Percentiles rank a stretch among this genome's conserved stretches.
Conservation (phyloP, 1,140 invertebrate species). For the Temnothorax longispinosus region DNA sequence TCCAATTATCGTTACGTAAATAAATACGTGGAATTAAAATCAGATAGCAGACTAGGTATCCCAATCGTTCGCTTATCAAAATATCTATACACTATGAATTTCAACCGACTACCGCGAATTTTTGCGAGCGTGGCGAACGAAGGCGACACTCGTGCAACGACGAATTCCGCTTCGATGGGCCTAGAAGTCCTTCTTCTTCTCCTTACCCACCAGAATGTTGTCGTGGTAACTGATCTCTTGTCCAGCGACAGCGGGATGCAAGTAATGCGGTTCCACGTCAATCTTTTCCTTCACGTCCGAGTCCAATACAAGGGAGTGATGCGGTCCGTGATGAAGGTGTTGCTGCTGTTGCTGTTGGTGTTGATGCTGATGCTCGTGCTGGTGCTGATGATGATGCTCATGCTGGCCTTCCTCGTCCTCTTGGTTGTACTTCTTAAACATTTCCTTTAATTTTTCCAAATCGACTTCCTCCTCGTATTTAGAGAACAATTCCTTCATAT, state of each 20-base stretch:
- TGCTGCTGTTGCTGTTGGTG: constrained; percentile 72
- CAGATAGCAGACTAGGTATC: constrained; percentile 36
- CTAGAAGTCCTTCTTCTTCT: constrained; percentile 83
- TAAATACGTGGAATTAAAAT: constrained; percentile 15
- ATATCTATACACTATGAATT: not conserved
- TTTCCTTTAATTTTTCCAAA: constrained; percentile 79
- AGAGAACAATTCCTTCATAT: constrained; percentile 77
- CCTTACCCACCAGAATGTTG: constrained; percentile 81
- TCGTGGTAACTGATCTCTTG: constrained; percentile 86
- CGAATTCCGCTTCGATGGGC: not conserved
- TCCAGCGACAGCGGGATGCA: constrained; percentile 85
- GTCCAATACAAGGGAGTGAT: constrained; percentile 83
- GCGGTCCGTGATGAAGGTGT: constrained; percentile 80
- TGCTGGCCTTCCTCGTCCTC: constrained; percentile 73
- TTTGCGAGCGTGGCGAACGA: constrained; percentile 30
- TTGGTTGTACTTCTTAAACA: constrained; percentile 78
- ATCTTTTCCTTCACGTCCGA: constrained; percentile 84
- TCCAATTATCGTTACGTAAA: constrained; percentile 23
- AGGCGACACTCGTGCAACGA: not conserved
- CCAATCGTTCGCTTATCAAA: constrained; percentile 40
- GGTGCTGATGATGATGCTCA: constrained; percentile 70
- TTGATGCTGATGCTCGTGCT: constrained; percentile 71
- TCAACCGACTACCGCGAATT: constrained; percentile 3
- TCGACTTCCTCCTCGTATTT: constrained; percentile 80
- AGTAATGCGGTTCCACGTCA: constrained; percentile 85